Evolutionary conservation across 2,888 invertebrate species (phyloP).

Genomic region (Elaeidobius kamerunicus): DNA sequence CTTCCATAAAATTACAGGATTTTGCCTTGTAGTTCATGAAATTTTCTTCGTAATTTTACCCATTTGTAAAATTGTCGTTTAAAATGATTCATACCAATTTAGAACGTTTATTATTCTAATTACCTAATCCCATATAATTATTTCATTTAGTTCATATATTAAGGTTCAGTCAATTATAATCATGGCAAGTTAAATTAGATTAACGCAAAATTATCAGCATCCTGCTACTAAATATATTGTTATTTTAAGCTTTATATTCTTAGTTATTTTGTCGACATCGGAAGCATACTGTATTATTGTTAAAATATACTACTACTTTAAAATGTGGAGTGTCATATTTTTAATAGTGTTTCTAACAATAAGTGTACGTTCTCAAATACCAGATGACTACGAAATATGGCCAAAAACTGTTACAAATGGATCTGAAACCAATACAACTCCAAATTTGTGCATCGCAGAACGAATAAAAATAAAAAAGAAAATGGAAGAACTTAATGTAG

Average conservation of each 20-base stretch:
- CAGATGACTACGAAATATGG: conserved; percentile 35
- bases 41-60: too few species aligned
- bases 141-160: conserved; percentile 7
- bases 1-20: too few species aligned
- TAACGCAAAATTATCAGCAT: conserved; percentile 9
- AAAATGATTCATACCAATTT: too few species aligned
- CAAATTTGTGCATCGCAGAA: conserved; percentile 32
- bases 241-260: neutral
- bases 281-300: neutral
- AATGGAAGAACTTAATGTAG: conserved; percentile 35
- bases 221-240: conserved; percentile 7
- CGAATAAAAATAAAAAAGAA: conserved; percentile 38
- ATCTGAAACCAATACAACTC: conserved; percentile 22
- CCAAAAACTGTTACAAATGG: conserved; percentile 14
- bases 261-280: neutral
- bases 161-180: conserved; percentile 8
- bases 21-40: too few species aligned
- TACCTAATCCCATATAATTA: conserved; percentile 10
- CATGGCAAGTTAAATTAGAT: conserved; percentile 20
- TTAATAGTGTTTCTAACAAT: conserved; percentile 8
- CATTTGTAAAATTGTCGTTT: too few species aligned
- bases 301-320: neutral
- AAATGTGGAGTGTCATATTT: neutral
- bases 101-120: neutral
- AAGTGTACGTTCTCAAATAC: neutral